Conservation (phyloP, 2,113 vertebrate genomes). For the Todiramphus chloris region DNA sequence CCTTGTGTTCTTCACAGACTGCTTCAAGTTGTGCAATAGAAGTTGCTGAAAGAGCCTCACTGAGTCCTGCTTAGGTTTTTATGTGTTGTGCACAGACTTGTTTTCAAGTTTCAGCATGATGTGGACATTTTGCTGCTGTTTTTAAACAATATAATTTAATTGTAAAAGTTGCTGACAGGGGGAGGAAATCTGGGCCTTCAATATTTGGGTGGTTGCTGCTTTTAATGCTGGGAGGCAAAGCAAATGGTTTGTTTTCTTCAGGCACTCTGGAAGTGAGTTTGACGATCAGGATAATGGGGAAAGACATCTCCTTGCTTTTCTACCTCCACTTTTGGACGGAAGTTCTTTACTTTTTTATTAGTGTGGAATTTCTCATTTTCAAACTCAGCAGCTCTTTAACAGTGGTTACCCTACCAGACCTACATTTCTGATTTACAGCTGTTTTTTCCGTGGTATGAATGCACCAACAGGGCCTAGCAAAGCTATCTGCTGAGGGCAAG, state of each 20-base stretch:
- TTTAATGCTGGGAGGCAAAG: background rate
- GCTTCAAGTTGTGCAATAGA: background rate
- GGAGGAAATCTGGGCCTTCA: background rate
- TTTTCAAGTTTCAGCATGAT: background rate
- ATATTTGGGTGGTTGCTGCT: background rate
- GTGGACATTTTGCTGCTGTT: background rate
- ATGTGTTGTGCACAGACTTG: background rate
- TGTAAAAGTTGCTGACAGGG: background rate
- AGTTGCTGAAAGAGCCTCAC: background rate
- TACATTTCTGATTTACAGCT: conserved; percentile 11
- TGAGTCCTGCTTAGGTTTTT: background rate
- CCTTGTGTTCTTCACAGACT: background rate
- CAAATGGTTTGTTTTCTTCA: background rate
- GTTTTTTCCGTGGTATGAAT: background rate
- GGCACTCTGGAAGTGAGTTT: background rate
- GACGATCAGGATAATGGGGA: background rate
- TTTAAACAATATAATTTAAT: background rate
- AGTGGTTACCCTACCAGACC: background rate
- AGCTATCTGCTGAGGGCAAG: background rate
- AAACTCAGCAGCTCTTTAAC: background rate
- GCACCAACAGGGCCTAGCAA: background rate
- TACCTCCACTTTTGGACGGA: background rate
- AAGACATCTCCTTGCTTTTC: background rate
- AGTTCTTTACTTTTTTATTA: conserved; percentile 5
- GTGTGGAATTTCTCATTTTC: background rate